Percentiles rank a stretch among this genome's conserved stretches.
These are phyloP conservation scores for Saguinus midas DNA, from an alignment of 2,113 vertebrate genomes.

Conservation along the genomic window DNA sequence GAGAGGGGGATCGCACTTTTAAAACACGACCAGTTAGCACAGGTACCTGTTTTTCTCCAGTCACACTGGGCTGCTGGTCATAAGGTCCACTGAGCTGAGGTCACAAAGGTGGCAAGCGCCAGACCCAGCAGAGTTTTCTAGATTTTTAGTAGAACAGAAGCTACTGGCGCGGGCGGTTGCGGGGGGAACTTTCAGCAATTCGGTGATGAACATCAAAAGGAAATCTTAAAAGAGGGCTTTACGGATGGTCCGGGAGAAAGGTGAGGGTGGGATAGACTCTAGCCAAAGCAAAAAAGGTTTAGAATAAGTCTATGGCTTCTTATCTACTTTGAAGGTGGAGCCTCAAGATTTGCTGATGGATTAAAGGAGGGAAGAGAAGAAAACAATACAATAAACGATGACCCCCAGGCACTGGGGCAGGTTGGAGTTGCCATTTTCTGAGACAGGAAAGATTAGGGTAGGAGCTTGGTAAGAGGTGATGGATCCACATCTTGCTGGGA, in stretches of 20 bases:
- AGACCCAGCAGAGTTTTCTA: no score
- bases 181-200: neutral
- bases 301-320: fast-evolving
- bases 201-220: neutral
- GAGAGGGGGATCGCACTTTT: no score
- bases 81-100: neutral
- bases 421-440: neutral
- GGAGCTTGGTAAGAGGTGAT: neutral
- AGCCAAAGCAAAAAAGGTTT: no score
- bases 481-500: neutral
- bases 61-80: neutral
- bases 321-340: neutral
- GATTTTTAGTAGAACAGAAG: neutral
- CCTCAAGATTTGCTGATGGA: neutral
- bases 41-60: no score
- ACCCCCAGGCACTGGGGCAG: fast-evolving
- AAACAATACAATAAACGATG: fast-evolving
- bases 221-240: neutral
- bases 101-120: no score
- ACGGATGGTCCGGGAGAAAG: neutral
- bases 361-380: neutral
- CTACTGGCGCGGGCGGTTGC: no score
- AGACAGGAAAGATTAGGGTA: neutral
- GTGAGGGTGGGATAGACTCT: fast-evolving
- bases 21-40: neutral